These are phyloP conservation scores for Vicugna pacos DNA, from an alignment of 2,113 vertebrate genomes.

Conservation along the genomic window DNA sequence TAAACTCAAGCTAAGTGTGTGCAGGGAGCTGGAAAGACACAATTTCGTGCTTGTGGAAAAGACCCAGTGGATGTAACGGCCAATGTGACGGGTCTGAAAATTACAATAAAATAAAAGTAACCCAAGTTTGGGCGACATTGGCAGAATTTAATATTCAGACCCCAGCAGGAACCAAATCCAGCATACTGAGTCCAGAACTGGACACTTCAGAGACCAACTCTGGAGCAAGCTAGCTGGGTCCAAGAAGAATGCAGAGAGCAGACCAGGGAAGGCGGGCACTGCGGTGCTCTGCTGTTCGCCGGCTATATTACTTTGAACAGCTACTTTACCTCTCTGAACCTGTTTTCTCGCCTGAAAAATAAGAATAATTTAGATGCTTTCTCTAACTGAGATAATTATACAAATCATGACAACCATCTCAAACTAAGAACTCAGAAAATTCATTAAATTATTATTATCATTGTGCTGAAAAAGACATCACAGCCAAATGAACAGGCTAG, in stretches of 20 bases:
- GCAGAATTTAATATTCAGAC: neutral
- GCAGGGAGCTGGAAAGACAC: neutral
- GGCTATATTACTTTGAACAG: neutral
- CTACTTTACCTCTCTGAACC: neutral
- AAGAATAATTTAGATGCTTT: neutral
- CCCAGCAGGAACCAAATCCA: neutral
- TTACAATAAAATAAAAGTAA: neutral
- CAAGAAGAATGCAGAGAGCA: accelerated
- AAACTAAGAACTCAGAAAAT: neutral
- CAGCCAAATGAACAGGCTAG: accelerated
- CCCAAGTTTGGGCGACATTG: accelerated
- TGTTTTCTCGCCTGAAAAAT: neutral
- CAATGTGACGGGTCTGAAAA: neutral
- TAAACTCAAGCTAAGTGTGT: neutral
- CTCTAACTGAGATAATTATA: neutral
- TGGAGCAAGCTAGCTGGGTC: neutral
- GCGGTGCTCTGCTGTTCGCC: accelerated
- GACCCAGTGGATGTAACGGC: accelerated
- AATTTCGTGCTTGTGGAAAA: too few species aligned
- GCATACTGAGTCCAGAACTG: neutral
- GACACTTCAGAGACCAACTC: neutral
- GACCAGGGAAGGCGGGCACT: too few species aligned
- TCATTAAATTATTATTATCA: neutral
- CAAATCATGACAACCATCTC: neutral
- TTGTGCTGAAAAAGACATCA: neutral